These are phyloP conservation scores for Oscheius sp. DNA, from an alignment of 2,888 invertebrate genomes.

Conservation along the genomic window DNA sequence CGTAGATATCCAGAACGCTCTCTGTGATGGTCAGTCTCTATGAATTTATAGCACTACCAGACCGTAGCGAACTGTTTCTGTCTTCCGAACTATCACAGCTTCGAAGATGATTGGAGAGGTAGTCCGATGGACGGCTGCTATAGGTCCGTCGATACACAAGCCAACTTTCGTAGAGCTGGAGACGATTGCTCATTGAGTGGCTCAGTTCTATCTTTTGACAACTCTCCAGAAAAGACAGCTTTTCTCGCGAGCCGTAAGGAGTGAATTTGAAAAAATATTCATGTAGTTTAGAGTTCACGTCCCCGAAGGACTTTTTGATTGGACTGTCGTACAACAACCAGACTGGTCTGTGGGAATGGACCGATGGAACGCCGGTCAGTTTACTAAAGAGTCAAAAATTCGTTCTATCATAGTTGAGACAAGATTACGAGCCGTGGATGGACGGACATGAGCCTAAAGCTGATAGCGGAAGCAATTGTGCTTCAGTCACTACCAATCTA, in stretches of 20 bases:
- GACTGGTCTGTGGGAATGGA: not conserved
- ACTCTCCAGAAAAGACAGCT: not conserved
- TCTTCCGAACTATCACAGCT: not conserved
- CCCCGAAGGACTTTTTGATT: not conserved
- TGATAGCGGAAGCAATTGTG: not conserved
- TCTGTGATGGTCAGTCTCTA: conserved; percentile 8
- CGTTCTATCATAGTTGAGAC: no score
- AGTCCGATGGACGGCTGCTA: not conserved
- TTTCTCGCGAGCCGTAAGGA: not conserved
- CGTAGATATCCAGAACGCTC: conserved; percentile 7
- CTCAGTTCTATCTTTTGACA: not conserved
- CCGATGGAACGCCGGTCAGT: not conserved
- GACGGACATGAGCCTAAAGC: not conserved
- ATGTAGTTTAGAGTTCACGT: not conserved
- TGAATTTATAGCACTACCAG: not conserved
- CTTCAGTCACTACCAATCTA: not conserved
- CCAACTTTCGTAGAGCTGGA: not conserved
- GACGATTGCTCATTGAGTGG: not conserved
- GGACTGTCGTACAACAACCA: not conserved
- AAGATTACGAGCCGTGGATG: not conserved
- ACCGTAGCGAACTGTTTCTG: not conserved
- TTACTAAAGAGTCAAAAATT: no score
- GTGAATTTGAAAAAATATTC: not conserved
- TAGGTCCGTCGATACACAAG: not conserved
- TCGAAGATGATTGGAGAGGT: not conserved